Evolutionary conservation across 1,140 invertebrate species (phyloP).

Genomic region (Stenopsyche tienmushanensis): DNA sequence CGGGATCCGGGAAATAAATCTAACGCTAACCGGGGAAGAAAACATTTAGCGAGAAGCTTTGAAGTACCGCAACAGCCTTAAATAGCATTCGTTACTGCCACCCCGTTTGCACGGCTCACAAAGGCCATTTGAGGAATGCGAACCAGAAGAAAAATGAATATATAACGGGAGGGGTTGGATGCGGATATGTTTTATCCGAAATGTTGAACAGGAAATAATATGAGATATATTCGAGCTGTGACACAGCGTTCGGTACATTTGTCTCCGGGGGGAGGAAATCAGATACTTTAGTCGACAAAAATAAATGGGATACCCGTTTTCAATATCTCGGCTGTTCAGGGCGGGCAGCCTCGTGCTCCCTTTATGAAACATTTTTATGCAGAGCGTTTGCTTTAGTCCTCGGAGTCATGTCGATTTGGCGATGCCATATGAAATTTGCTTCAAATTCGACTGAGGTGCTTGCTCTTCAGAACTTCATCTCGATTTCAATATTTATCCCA

Average conservation of each 20-base stretch:
- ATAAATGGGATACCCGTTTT: constrained; percentile 39
- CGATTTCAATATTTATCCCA: not conserved
- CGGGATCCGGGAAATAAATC: too few species aligned
- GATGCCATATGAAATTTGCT: not conserved
- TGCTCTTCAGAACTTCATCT: not conserved
- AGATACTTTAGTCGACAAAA: constrained; percentile 35
- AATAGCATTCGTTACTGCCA: not conserved
- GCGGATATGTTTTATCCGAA: constrained; percentile 2
- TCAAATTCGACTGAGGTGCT: not conserved
- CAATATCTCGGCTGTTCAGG: constrained; percentile 33
- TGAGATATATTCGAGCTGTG: constrained; percentile 30
- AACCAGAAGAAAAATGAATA: not conserved
- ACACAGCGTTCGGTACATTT: constrained; percentile 32
- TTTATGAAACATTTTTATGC: constrained; percentile 35
- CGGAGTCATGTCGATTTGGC: not conserved
- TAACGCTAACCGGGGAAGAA: too few species aligned
- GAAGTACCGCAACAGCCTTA: not conserved
- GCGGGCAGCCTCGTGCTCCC: not conserved
- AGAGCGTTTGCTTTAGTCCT: too few species aligned
- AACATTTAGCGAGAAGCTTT: not conserved
- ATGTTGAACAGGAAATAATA: constrained; percentile 34
- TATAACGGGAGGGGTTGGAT: not conserved
- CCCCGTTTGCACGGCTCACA: not conserved
- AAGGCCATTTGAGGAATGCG: not conserved
- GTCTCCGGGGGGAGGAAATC: constrained; percentile 34